phyloP scores from a whole-genome alignment of 2,113 vertebrate species.

The Anhinga rufa region DNA sequence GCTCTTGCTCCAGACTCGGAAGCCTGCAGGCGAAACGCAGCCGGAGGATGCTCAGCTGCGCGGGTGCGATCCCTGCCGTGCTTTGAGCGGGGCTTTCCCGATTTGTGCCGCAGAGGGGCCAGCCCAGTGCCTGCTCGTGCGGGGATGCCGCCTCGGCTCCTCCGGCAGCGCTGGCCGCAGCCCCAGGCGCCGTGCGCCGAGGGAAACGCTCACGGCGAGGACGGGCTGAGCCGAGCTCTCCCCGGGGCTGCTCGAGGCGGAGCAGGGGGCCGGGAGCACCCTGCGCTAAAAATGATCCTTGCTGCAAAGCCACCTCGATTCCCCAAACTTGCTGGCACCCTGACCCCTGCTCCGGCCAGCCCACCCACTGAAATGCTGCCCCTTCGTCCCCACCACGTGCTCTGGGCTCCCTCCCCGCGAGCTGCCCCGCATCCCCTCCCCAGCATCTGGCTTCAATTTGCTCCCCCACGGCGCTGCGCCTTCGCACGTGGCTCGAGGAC shows the following conservation, averaged over 20 bases:
- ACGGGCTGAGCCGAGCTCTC: not conserved
- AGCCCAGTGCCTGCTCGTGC: not conserved
- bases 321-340: not conserved
- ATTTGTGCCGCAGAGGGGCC: fast-evolving
- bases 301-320: not conserved
- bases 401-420: no score
- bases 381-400: not conserved
- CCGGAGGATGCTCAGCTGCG: not conserved
- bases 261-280: not conserved
- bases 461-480: fast-evolving
- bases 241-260: fast-evolving
- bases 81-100: fast-evolving
- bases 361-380: not conserved
- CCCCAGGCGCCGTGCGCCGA: fast-evolving
- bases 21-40: not conserved
- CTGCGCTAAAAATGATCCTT: not conserved
- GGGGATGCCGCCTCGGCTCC: fast-evolving
- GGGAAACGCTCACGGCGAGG: fast-evolving
- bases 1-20: not conserved
- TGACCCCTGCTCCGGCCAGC: not conserved
- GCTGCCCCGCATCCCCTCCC: not conserved
- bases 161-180: not conserved
- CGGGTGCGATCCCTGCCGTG: not conserved
- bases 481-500: fast-evolving
- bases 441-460: not conserved